Base-by-base conservation (phyloP, 2,888 invertebrate genomes). In the Leptothorax acervorum region DNA sequence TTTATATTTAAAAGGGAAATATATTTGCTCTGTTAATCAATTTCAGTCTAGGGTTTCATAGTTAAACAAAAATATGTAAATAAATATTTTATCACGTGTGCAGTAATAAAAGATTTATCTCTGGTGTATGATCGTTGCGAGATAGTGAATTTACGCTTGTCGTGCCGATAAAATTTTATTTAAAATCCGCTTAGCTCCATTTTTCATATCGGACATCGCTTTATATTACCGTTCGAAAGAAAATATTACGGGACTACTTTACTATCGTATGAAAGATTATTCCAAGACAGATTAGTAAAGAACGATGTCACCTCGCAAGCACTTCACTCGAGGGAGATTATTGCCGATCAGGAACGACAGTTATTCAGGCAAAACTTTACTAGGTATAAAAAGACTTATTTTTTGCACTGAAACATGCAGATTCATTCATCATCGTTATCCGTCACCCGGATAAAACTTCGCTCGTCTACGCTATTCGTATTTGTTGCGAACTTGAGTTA, bases 361-460 rank as follows among this genome's bases (percentile, higher is more conserved):
- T 79, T 79, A 28, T 60, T 60, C 71, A 35, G 60, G 39, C 23
- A 31, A 53, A 79, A 79, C 70, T 79, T 79, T 60, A 15, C 66
- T n/a, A 11, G 35, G 57, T 15, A 48, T 70, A 71, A 79, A 70
- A 70, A 79, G 60, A 3, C 35, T n/a, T 55, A 48, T 68, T 66
- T 68, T 66, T 78, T 55, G 31, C 39, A 65, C 79, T 18, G 60
- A 28, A 35, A 48, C 48, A n/a, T 70, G 39, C 28, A 60, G 79
- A 70, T 79, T 45, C 60, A 79, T 71, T 60, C 60, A 68, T 79
- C 79, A 79, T 79, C 57, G 79, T 79, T 79, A 79, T 48, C 71
- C 60, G 79, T 79, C 79, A 79, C 45, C 11, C 48, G 71, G 65
- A 65, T 76, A 65, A 70, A 79, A 79, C 70, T 60, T 71, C 2